Percentiles rank a stretch among this genome's conserved stretches.
These are phyloP conservation scores for Halyomorpha halys DNA, from an alignment of 1,140 invertebrate species.

Conservation along the genomic window DNA sequence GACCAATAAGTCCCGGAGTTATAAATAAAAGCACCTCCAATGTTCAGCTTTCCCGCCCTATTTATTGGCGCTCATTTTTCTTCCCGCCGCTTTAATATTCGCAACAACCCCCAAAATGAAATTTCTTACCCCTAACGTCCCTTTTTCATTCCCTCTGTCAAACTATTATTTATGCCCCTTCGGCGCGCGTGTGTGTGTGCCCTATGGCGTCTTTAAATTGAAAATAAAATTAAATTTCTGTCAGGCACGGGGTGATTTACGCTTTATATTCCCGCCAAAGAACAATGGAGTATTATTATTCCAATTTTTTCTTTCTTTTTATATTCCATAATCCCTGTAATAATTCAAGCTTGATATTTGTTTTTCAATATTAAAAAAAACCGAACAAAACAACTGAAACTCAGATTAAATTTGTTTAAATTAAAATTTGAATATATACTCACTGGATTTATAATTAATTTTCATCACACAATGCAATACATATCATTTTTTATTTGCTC, in stretches of 20 bases:
- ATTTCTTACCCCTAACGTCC: conserved; percentile 5
- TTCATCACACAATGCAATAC: too few relatives aligned
- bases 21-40: background rate
- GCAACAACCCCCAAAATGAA: conserved; percentile 11
- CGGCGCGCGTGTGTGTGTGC: background rate
- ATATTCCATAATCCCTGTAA: too few relatives aligned
- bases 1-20: background rate
- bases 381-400: too few relatives aligned
- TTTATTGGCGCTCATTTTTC: background rate
- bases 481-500: too few relatives aligned
- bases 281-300: too few relatives aligned
- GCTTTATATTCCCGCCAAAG: background rate
- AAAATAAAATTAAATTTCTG: conserved; percentile 9
- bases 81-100: background rate
- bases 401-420: too few relatives aligned
- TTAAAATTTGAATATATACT: too few relatives aligned
- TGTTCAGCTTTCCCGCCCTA: conserved; percentile 5
- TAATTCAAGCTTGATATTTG: too few relatives aligned
- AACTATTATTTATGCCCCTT: conserved; percentile 10
- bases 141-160: conserved; percentile 4
- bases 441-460: too few relatives aligned
- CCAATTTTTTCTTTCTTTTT: too few relatives aligned
- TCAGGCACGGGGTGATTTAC: background rate
- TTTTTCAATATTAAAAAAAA: too few relatives aligned
- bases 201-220: background rate